Evolutionary conservation across 92 coral and sea anemone species (phyloP), one percentile per base, ranked within the genome.

Genomic region (Pocillopora grandis): DNA sequence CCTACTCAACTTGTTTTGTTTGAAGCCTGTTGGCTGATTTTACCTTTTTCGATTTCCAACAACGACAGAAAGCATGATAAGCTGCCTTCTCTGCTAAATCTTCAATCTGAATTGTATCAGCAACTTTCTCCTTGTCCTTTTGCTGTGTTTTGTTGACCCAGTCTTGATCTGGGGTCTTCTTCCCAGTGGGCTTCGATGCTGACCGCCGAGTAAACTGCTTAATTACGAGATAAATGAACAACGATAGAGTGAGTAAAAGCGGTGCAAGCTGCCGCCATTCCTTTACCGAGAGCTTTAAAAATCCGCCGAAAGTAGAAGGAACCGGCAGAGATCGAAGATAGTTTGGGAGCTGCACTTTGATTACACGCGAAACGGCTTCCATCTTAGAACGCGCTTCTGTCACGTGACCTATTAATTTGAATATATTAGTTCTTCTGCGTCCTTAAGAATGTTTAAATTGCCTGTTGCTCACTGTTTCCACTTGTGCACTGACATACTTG

Each of bases 21-120:
- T 42, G 2, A 42, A 7, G 33, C 42, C 16, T 66, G 16, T 66
- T 21, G 71, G 52, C 73, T 19, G 42, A n/a, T 35, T 70, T 70
- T 70, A 70, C 99, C 97, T 92, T 95, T 71, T 94, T 85, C 9
- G 99, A 94, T 37, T 91, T 94, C 99, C 99, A 96, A 86, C 99
- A 96, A 37, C 99, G 93, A 61, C 99, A 96, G 85, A 87, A 96
- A 13, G 75, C 75, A 19, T 70, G 75, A 42, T 70, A 70, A 33
- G 86, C 94, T 0, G 92, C 87, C 80, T 94, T 96, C 37, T 96
- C 99, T 48, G 97, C 99, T 37, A 96, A 76, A 67, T 96, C 98
- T 83, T 96, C 98, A 68, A 96, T 91, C 59, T 96, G 91, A 16
- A 90, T 84, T 6, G 85, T 73, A 62, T 84, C 88, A 10, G 95